Conservation (phyloP, 2,888 invertebrate genomes). For the Rosalia funebris region DNA sequence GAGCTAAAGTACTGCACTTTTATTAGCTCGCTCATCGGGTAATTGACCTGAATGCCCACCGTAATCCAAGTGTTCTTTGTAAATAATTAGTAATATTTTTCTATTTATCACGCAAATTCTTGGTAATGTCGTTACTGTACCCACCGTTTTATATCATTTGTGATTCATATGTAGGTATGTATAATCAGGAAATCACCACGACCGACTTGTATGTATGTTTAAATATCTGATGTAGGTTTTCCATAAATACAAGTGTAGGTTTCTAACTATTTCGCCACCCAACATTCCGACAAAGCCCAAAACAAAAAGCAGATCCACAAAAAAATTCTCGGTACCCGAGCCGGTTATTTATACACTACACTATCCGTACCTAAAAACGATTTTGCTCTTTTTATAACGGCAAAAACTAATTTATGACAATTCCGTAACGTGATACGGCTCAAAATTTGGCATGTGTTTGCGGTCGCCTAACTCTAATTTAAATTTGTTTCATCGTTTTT, state of each 20-base stretch:
- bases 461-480: constrained; percentile 7
- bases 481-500: constrained; percentile 26
- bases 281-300: background rate
- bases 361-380: background rate
- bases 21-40: too few relatives aligned
- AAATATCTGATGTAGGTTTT: background rate
- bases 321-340: background rate
- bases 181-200: background rate
- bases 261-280: background rate
- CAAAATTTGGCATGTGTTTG: constrained; percentile 27
- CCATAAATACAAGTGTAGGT: background rate
- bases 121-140: too few relatives aligned
- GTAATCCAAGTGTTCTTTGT: too few relatives aligned
- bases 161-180: background rate
- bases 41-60: too few relatives aligned
- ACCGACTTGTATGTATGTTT: background rate
- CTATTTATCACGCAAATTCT: too few relatives aligned
- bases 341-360: constrained; percentile 4
- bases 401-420: constrained; percentile 15
- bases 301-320: constrained; percentile 3
- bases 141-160: background rate
- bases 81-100: too few relatives aligned
- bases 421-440: constrained; percentile 13
- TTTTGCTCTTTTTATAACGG: background rate
- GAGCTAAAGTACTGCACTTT: too few relatives aligned